phyloP scores from a whole-genome alignment of 2,113 vertebrate species.

The Odobenus rosmarus region DNA sequence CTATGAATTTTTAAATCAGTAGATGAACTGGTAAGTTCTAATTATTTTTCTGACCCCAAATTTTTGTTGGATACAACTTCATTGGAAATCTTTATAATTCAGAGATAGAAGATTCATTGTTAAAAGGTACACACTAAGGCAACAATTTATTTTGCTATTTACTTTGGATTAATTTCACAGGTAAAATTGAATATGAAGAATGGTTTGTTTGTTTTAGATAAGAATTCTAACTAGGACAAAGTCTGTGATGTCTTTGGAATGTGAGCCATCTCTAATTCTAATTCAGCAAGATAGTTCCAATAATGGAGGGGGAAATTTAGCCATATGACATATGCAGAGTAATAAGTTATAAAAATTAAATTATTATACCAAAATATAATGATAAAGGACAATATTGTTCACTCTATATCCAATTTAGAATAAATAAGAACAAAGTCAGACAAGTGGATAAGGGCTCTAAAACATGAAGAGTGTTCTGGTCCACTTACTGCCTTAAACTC shows the following conservation, averaged over 20 bases:
- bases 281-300: not conserved
- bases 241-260: not conserved
- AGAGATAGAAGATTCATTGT: not conserved
- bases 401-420: not conserved
- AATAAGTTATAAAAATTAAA: not conserved
- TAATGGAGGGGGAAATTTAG: not conserved
- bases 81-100: conserved; percentile 35
- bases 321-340: not conserved
- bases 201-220: conserved; percentile 56
- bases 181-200: conserved; percentile 41
- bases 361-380: conserved; percentile 17
- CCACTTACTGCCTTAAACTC: not conserved
- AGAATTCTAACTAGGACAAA: conserved; percentile 41
- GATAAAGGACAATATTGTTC: not conserved
- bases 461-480: not conserved
- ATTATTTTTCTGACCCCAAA: not conserved
- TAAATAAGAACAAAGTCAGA: conserved; percentile 23
- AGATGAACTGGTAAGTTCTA: not conserved
- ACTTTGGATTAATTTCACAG: conserved; percentile 59
- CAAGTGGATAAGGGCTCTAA: not conserved
- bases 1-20: not conserved
- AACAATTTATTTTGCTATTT: conserved; percentile 50
- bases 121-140: not conserved
- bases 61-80: not conserved
- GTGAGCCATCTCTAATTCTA: not conserved